Evolutionary conservation across 2,888 invertebrate species (phyloP), one percentile per base, ranked within the genome.

Genomic region (Anthophora plumipes): DNA sequence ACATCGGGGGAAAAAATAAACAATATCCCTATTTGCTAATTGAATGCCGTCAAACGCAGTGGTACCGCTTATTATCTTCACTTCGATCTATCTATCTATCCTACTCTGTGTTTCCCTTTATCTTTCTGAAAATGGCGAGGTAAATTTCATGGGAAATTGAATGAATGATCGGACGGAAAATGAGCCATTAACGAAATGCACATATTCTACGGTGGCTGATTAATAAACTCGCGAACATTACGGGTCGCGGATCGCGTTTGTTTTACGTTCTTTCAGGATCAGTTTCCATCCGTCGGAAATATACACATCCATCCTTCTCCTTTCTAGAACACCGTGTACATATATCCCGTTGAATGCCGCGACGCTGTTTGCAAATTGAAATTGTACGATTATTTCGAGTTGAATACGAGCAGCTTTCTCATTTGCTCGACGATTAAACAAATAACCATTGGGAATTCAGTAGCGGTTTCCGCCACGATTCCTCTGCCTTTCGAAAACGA

Each of bases 181-280:
- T 57, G 25, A 59, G 57, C 25, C 50, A 69, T 73, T 41, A 69
- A 31, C 39, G 69, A 43, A 43, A 67, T 17, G 22, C 14, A 37
- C 8, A 14, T 22, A 39, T 57, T 73, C 46, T 41, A 68, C 41
- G 68, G 37, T n/a, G 8, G 25, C 11, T 25, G 17, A 41, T 73
- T 57, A 73, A 73, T 54, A 59, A 73, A 57, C 41, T 50, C 25
- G 39, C 37, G 3, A n/a, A 22, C 9, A 52, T 39, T 52, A 39
- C 37, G 52, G 20, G 22, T 9, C 14, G 14, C 25, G 12, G 54
- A 6, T 11, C n/a, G n/a, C n/a, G 22, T 22, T 57, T 57, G 37
- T 57, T 57, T 11, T 50, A 37, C 37, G 8, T 48, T n/a, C 31
- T 63, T 37, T 14, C 59, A 14, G 4, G 59, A 6, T 41, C 20